These are phyloP conservation scores for Cistogaster globosa DNA, from an alignment of 2,888 invertebrate species.

Conservation along the genomic window DNA sequence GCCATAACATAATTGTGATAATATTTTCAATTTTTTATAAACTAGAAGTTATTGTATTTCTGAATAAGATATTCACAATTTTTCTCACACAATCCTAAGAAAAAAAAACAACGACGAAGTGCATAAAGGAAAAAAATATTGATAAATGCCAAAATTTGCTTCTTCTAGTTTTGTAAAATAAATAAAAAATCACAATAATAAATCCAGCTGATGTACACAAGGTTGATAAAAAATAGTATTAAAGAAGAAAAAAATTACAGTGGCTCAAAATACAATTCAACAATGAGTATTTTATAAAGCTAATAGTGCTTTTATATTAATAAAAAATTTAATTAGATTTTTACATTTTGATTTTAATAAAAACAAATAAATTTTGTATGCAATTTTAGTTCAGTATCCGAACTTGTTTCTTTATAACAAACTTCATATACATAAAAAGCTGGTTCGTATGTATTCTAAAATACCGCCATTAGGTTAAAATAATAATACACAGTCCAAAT, in stretches of 20 bases:
- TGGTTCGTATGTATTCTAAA: too few species aligned
- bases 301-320: too few species aligned
- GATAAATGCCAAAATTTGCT: slow-evolving; percentile 47
- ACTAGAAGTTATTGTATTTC: slow-evolving; percentile 14
- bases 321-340: too few species aligned
- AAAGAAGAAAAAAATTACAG: background rate
- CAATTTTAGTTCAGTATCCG: too few species aligned
- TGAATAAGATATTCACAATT: slow-evolving; percentile 36
- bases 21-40: slow-evolving; percentile 21
- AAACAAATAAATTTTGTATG: too few species aligned
- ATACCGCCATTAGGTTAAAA: too few species aligned
- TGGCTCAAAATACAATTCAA: background rate
- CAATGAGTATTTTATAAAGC: too few species aligned
- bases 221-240: background rate
- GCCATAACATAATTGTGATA: slow-evolving; percentile 71
- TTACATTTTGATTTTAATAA: too few species aligned
- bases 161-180: slow-evolving; percentile 15
- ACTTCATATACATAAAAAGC: too few species aligned
- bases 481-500: too few species aligned
- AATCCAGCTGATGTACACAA: background rate
- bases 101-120: slow-evolving; percentile 54
- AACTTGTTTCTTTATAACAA: too few species aligned
- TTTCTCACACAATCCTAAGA: slow-evolving; percentile 39
- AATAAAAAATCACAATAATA: slow-evolving; percentile 35
- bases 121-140: slow-evolving; percentile 46